Base-by-base conservation (phyloP, 2,797 vertebrate species). In the Pyrocephalus nanus region DNA sequence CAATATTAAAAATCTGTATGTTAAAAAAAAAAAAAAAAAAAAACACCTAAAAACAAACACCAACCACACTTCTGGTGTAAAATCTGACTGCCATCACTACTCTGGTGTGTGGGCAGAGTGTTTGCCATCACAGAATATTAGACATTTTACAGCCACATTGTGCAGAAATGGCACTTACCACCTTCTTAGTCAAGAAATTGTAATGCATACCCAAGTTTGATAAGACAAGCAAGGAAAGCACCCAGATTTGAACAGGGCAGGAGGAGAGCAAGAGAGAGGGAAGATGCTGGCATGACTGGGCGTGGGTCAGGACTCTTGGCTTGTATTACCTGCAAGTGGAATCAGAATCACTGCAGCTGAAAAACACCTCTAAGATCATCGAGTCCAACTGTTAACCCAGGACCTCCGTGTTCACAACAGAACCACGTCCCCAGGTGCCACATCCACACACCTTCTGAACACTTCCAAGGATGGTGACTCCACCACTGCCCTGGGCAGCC, bases 61-160 rank as follows among this genome's bases (percentile, higher is more conserved):
- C 73, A 94, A 83, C 36, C 61, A 92, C 45, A 91, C 38, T 90
- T 90, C 22, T 12, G 42, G 90, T 90, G 86, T 82, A 96, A 93
- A 92, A 88, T 86, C 79, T 65, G 61, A 96, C 57, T 88, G 78
- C 38, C 85, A 72, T 64, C 84, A 87, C 22, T 40, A 54, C 61
- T 80, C 23, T 32, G 53, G 50, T 95, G 78, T 51, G 94, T 93
- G 71, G 92, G 89, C 74, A 94, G 94, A 92, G 71, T 91, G 91
- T 92, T 92, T 92, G 87, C 84, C 81, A 93, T 36, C 81, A 92
- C 40, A 86, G 73, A 94, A 78, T 88, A 89, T 85, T 64, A 95
- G 84, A 89, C 91, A 91, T 80, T 93, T 96, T 87, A 76, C 84
- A 91, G 95, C 78, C 89, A 89, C 7, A 0, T 57, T 76, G 55